A percentile compares a stretch with the other conserved stretches of the same genome.
phyloP scores from a whole-genome alignment of 2,888 invertebrate genomes.

The Piscicola geometra region DNA sequence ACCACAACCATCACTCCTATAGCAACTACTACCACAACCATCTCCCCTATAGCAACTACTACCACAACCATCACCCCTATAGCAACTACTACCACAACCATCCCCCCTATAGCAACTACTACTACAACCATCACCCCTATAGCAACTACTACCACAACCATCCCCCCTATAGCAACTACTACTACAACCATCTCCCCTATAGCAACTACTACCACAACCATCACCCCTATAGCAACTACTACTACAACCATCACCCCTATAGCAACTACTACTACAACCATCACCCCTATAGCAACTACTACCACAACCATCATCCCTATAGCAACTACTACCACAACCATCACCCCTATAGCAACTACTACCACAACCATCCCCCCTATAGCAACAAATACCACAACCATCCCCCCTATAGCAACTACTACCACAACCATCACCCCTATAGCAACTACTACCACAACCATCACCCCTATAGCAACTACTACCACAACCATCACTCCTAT shows the following conservation, averaged over 20 bases:
- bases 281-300: neutral
- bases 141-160: neutral
- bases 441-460: too few species aligned
- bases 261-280: too few species aligned
- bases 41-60: too few species aligned
- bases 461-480: too few species aligned
- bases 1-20: too few species aligned
- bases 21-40: too few species aligned
- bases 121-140: too few species aligned
- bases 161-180: neutral
- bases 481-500: too few species aligned
- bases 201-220: neutral
- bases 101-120: too few species aligned
- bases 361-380: too few species aligned
- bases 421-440: too few species aligned
- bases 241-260: neutral
- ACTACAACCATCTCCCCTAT: neutral
- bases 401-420: neutral
- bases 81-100: neutral
- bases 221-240: constrained; percentile 2
- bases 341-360: neutral
- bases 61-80: too few species aligned
- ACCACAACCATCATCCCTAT: neutral
- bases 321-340: neutral
- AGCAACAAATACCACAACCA: neutral